phyloP scores from a whole-genome alignment of 2,797 vertebrate genomes.

The Lindbergichthys nudifrons region DNA sequence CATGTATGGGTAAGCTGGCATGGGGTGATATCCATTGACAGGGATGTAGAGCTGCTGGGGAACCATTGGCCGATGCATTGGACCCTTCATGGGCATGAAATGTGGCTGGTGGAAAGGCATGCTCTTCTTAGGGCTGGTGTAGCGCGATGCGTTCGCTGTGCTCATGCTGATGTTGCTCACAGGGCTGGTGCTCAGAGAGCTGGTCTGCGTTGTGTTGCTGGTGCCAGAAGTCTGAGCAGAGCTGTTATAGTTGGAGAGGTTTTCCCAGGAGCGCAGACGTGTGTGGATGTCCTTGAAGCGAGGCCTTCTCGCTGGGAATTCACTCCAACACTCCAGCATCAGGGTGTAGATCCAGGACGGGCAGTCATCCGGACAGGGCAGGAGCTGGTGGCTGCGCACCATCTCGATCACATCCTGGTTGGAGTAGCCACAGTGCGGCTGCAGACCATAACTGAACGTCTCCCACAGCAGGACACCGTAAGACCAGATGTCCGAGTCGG shows the following conservation, averaged over 20 bases:
- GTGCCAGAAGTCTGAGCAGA: conserved; percentile 94
- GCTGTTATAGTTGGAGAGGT: conserved; percentile 92
- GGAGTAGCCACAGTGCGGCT: conserved; percentile 96
- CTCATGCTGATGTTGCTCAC: conserved; percentile 87
- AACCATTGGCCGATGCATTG: conserved; percentile 90
- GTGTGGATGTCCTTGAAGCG: conserved; percentile 96
- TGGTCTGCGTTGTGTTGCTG: conserved; percentile 96
- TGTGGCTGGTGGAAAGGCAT: conserved; percentile 92
- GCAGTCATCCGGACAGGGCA: conserved; percentile 95
- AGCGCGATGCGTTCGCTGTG: conserved; percentile 85
- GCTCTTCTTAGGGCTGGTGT: conserved; percentile 92
- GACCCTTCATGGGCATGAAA: conserved; percentile 94
- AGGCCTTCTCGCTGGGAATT: conserved; percentile 92
- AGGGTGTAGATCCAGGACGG: conserved; percentile 94
- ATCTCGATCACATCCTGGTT: conserved; percentile 99
- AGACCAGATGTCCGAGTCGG: conserved; percentile 97
- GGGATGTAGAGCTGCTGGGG: conserved; percentile 96
- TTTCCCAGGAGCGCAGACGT: conserved; percentile 94
- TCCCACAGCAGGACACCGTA: conserved; percentile 97
- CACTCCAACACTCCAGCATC: conserved; percentile 97
- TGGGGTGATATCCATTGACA: conserved; percentile 95
- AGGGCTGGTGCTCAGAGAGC: conserved; percentile 96
- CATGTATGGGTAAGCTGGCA: conserved; percentile 94
- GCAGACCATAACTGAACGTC: conserved; percentile 96
- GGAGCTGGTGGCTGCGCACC: conserved; percentile 91